Percentiles rank a stretch among this genome's conserved stretches.
phyloP scores from a whole-genome alignment of 2,888 invertebrate species.

The Eucriotettix oculatus region DNA sequence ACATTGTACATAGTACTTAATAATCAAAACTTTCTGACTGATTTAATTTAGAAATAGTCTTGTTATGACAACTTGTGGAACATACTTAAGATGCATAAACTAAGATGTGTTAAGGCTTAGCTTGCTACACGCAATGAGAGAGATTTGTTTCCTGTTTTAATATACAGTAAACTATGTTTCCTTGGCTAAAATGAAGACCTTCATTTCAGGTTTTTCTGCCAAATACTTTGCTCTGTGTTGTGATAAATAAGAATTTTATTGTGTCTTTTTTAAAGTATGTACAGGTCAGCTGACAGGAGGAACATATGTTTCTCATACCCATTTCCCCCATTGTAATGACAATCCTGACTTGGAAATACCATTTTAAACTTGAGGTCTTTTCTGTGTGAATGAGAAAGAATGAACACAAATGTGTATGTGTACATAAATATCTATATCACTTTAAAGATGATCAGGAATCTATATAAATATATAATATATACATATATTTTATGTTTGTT shows the following conservation, averaged over 20 bases:
- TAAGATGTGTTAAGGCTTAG: neutral
- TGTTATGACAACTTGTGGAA: neutral
- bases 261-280: slow-evolving; percentile 12
- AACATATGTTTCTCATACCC: slow-evolving; percentile 4
- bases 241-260: slow-evolving; percentile 13
- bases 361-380: no score
- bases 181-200: slow-evolving; percentile 9
- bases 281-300: slow-evolving; percentile 13
- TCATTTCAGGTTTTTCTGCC: slow-evolving; percentile 10
- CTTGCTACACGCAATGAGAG: neutral
- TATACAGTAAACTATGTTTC: slow-evolving; percentile 8
- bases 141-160: slow-evolving; percentile 5
- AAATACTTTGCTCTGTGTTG: slow-evolving; percentile 15
- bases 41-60: no score
- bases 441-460: slow-evolving; percentile 9
- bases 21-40: no score
- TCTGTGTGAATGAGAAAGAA: neutral
- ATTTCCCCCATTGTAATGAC: slow-evolving; percentile 11
- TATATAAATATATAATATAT: slow-evolving; percentile 1
- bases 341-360: slow-evolving; percentile 10
- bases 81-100: neutral
- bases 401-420: neutral
- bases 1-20: no score
- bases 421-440: slow-evolving; percentile 9
- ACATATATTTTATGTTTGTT: slow-evolving; percentile 13